Conservation (phyloP, 2,888 invertebrate genomes). For the Archips crataeganus region DNA sequence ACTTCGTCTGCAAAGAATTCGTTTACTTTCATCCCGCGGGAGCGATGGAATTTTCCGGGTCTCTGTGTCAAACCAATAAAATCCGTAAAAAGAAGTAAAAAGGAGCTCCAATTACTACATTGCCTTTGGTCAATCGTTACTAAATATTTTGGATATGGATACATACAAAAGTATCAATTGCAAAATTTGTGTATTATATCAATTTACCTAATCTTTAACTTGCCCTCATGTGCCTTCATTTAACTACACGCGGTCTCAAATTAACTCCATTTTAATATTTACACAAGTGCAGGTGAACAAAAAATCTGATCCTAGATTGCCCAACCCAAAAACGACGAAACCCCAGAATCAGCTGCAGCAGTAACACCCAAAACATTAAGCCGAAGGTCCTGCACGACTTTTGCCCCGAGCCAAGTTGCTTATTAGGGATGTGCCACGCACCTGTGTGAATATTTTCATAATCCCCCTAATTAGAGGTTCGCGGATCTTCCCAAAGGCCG, state of each 20-base stretch:
- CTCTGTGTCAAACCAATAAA: too few species aligned
- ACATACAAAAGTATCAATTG: too few species aligned
- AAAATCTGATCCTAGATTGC: conserved; percentile 69
- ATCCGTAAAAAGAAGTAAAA: too few species aligned
- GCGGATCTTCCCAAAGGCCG: conserved; percentile 82
- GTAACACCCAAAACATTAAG: conserved; percentile 81
- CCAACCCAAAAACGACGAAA: conserved; percentile 68
- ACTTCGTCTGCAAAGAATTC: too few species aligned
- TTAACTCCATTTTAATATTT: conserved; percentile 10
- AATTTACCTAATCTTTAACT: not conserved
- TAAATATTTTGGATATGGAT: too few species aligned
- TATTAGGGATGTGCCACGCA: conserved; percentile 81
- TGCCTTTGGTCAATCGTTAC: too few species aligned
- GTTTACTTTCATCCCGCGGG: too few species aligned
- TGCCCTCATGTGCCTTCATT: not conserved
- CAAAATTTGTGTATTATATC: too few species aligned
- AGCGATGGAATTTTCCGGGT: too few species aligned
- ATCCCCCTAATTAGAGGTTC: conserved; percentile 85
- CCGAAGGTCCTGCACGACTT: conserved; percentile 73
- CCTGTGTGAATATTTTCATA: conserved; percentile 86
- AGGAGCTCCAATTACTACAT: too few species aligned
- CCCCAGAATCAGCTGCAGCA: conserved; percentile 73
- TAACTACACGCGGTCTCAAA: not conserved
- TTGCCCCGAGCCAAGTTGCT: conserved; percentile 81
- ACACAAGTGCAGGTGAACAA: conserved; percentile 37